Conservation (phyloP, 2,888 invertebrate genomes). For the Aporophyla nigra region DNA sequence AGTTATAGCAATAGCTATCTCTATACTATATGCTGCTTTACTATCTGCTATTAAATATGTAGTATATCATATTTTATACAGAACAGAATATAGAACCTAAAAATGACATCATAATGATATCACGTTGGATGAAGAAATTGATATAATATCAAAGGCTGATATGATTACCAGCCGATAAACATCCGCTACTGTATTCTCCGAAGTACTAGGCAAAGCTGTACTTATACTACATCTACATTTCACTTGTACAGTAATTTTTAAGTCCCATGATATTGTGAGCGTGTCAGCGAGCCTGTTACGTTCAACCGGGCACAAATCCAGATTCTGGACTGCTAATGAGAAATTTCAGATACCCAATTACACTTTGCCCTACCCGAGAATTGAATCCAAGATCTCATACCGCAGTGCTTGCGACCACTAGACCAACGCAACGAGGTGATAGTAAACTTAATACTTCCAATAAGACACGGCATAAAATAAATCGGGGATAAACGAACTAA, state of each 20-base stretch:
- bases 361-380: no score
- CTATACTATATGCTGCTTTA: no score
- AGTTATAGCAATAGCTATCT: no score
- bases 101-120: slow-evolving; percentile 21
- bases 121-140: slow-evolving; percentile 10
- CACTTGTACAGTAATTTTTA: no score
- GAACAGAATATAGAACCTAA: not conserved
- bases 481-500: not conserved
- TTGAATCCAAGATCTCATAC: no score
- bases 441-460: not conserved
- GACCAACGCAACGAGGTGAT: not conserved
- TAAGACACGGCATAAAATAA: no score
- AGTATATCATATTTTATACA: not conserved
- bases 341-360: not conserved
- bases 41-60: not conserved
- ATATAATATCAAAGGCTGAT: not conserved
- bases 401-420: not conserved
- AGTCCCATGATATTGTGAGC: no score
- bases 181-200: not conserved
- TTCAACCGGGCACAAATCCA: no score
- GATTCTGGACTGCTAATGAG: no score
- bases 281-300: no score
- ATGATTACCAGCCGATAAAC: not conserved
- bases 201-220: not conserved
- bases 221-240: no score